Base-by-base conservation (phyloP, 2,113 vertebrate genomes). In the Paraplagusia blochii region DNA sequence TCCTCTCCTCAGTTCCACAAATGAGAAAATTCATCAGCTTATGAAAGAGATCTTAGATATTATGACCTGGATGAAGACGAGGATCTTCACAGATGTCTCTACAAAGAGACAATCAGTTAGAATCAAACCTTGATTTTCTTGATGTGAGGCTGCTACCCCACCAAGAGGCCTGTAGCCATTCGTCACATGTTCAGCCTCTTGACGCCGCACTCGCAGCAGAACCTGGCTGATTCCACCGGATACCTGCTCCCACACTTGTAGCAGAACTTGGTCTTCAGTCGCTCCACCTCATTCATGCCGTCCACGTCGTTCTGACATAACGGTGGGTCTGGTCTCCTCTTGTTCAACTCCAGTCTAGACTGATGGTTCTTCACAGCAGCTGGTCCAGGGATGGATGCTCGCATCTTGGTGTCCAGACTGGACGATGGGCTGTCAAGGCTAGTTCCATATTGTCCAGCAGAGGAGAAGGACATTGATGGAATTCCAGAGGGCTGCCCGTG, bases 191-290 rank as follows among this genome's bases (percentile, higher is more conserved):
- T 79, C 94, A 98, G 93, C 85, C 94, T 93, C 83, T 88, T 88
- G 73, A 98, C 76, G 29, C 97, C 97, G 73, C 97, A 99, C 86
- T 99, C 96, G 63, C 95, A 98, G 85, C 97, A 99, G 81, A 97
- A 99, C 74, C 98, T 98, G 0, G 97, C 97, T 58, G 91, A 92
- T 34, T 98, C 94, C 22, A 98, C 92, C 0, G 95, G 95, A 66
- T 95, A 97, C 84, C 87, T 96, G 66, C 93, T 94, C 53, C 97
- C 96, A 79, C 97, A 99, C 55, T 93, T 91, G 15, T 98, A 94
- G 77, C 96, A 99, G 88, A 98, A 97, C 88, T 94, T 98, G 68
- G 91, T 85, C 65, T 92, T 87, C 44, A 89, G 87, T 34, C 85
- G 88, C 64, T 91, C 91, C 40, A 84, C 48, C 9, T 91, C 87